These are phyloP conservation scores for Liopterus haemorrhoidalis DNA, from an alignment of 2,888 invertebrate species.

Conservation along the genomic window DNA sequence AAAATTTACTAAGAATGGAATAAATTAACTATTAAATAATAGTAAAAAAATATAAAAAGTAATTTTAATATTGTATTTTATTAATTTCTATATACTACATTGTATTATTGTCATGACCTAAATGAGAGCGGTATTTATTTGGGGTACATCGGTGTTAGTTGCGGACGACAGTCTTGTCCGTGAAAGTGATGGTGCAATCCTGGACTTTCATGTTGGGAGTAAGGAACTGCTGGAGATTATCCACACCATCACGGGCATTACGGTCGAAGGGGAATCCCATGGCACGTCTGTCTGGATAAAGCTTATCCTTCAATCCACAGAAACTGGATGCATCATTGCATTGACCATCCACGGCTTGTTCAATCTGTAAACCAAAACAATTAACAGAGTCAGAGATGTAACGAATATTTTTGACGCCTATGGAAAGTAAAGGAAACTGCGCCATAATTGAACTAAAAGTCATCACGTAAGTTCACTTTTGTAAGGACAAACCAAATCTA, in stretches of 20 bases:
- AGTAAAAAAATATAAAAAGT: no score
- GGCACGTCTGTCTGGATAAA: slow-evolving; percentile 72
- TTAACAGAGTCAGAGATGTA: slow-evolving; percentile 5
- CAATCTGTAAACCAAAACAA: slow-evolving; percentile 43
- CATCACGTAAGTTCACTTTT: no score
- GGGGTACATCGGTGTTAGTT: no score
- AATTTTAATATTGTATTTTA: no score
- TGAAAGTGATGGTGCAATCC: slow-evolving; percentile 57
- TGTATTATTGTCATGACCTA: no score
- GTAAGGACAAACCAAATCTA: no score
- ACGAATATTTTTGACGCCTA: slow-evolving; percentile 5
- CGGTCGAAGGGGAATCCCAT: slow-evolving; percentile 84
- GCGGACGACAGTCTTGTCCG: slow-evolving; percentile 52
- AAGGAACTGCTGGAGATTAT: slow-evolving; percentile 60
- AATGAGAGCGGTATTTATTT: no score
- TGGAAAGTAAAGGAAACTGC: no score
- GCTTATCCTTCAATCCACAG: slow-evolving; percentile 70
- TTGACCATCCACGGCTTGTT: slow-evolving; percentile 49
- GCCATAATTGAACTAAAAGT: no score
- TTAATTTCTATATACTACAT: no score
- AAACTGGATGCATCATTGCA: slow-evolving; percentile 73
- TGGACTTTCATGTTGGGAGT: slow-evolving; percentile 65
- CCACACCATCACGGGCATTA: slow-evolving; percentile 52
- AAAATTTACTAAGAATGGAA: no score
- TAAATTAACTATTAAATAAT: no score